These are phyloP conservation scores for Cetoscarus ocellatus DNA, from an alignment of 2,797 vertebrate genomes.

Conservation along the genomic window DNA sequence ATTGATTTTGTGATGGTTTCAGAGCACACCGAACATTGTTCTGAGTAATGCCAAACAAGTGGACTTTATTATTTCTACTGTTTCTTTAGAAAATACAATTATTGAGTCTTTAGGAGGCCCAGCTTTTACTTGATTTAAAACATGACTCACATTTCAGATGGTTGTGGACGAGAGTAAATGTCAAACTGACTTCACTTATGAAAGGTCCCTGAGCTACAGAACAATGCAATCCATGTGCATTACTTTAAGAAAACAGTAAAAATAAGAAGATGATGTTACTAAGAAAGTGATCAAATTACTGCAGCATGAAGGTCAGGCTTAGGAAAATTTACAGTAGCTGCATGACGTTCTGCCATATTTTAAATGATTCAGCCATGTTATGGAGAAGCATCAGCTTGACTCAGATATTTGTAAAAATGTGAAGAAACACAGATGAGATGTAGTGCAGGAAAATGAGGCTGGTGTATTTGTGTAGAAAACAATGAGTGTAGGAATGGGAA, in stretches of 20 bases:
- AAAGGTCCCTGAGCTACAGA: background rate
- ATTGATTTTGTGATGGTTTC: constrained; percentile 48
- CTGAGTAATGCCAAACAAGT: constrained; percentile 28
- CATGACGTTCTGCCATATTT: background rate
- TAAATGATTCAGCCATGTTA: background rate
- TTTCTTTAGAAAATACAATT: constrained; percentile 25
- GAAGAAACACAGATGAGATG: too few species aligned
- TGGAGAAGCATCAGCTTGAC: background rate
- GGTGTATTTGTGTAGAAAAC: too few species aligned
- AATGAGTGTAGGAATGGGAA: too few species aligned
- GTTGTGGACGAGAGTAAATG: constrained; percentile 11
- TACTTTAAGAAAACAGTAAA: too few species aligned
- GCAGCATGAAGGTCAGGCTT: background rate
- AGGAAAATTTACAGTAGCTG: background rate
- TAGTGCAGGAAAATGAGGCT: too few species aligned
- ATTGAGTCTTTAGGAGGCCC: constrained; percentile 5
- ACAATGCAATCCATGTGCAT: background rate
- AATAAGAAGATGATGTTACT: background rate
- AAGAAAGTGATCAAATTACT: background rate
- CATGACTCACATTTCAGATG: constrained; percentile 4
- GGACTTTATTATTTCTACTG: constrained; percentile 34
- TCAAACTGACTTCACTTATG: background rate
- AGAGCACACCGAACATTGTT: constrained; percentile 24
- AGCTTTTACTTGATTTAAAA: background rate
- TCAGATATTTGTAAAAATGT: background rate